These are phyloP conservation scores for Phorcus lineatus DNA, from an alignment of 2,888 invertebrate genomes.

Conservation along the genomic window DNA sequence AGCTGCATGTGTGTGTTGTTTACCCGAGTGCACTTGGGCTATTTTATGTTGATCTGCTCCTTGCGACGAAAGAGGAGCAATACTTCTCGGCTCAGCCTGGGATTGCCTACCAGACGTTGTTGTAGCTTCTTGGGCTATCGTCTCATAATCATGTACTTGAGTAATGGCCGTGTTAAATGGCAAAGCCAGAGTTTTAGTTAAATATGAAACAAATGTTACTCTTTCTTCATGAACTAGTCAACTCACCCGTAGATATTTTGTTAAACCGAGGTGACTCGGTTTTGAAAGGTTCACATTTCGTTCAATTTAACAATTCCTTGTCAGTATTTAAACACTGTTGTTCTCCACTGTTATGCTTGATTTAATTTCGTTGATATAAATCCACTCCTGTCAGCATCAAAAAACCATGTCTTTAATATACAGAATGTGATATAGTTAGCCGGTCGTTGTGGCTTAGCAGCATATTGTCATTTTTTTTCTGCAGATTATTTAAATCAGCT, in stretches of 20 bases:
- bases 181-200: neutral
- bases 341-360: slow-evolving; percentile 24
- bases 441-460: slow-evolving; percentile 24
- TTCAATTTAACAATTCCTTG: slow-evolving; percentile 20
- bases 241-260: slow-evolving; percentile 17
- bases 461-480: slow-evolving; percentile 25
- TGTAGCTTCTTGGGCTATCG: neutral
- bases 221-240: slow-evolving; percentile 10
- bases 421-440: slow-evolving; percentile 23
- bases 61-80: no score
- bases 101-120: neutral
- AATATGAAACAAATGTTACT: neutral
- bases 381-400: slow-evolving; percentile 19
- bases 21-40: neutral
- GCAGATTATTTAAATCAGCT: slow-evolving; percentile 28
- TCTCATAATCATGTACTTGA: slow-evolving; percentile 9
- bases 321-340: slow-evolving; percentile 18
- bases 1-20: neutral
- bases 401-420: slow-evolving; percentile 4
- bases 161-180: slow-evolving; percentile 7
- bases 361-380: slow-evolving; percentile 20
- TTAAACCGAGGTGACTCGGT: slow-evolving; percentile 4
- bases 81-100: neutral
- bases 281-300: slow-evolving; percentile 16
- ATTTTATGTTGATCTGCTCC: neutral